These are phyloP conservation scores for Tarsius wallacei DNA, from an alignment of 2,797 vertebrate species.

Conservation along the genomic window DNA sequence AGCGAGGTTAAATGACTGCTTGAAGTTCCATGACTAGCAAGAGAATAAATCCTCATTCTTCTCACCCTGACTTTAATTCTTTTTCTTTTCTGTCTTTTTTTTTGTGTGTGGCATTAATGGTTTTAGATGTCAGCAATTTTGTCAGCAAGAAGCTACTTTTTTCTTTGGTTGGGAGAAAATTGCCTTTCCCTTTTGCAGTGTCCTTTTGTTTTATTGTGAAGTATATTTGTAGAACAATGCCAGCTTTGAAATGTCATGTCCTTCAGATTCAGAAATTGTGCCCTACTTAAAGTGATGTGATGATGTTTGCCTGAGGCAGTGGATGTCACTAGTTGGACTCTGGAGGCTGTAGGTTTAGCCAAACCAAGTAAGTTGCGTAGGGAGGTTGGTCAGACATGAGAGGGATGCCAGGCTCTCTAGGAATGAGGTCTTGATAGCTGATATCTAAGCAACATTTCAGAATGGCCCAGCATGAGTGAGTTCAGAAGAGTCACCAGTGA, in stretches of 20 bases:
- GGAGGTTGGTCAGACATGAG: not conserved
- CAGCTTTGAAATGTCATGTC: constrained; percentile 64
- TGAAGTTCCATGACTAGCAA: constrained; percentile 28
- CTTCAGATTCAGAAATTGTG: constrained; percentile 59
- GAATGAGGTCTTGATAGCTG: not conserved
- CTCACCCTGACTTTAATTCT: constrained; percentile 58
- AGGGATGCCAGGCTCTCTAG: not conserved
- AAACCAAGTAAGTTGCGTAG: not conserved
- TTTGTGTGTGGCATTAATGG: constrained; percentile 56
- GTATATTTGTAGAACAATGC: constrained; percentile 69
- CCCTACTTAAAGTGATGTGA: not conserved
- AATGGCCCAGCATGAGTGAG: not conserved
- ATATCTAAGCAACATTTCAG: not conserved
- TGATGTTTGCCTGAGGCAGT: not conserved
- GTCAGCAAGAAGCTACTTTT: constrained; percentile 70
- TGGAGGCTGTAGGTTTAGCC: not conserved
- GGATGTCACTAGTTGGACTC: not conserved
- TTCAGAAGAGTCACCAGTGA: not conserved
- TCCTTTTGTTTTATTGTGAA: constrained; percentile 74
- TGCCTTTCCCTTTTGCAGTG: constrained; percentile 33
- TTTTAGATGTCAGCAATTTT: constrained; percentile 76
- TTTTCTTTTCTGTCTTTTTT: constrained; percentile 21
- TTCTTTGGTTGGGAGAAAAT: constrained; percentile 70
- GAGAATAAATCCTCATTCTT: not conserved
- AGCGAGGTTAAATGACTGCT: constrained; percentile 6